These are phyloP conservation scores for Marmota monax DNA, from an alignment of 2,113 vertebrate genomes.

Conservation along the genomic window DNA sequence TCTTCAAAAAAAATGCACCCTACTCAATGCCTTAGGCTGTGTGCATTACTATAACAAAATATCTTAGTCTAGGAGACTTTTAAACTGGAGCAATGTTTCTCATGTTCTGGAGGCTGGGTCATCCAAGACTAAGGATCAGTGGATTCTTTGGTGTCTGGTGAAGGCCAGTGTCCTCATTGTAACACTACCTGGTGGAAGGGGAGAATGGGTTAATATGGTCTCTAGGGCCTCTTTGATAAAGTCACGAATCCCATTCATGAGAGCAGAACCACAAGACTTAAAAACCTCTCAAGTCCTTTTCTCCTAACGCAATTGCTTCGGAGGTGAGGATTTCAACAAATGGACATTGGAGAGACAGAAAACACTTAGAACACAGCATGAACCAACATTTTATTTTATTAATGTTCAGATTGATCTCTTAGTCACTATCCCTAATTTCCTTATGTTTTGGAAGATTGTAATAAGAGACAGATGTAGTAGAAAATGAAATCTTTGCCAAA, in stretches of 20 bases:
- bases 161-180: not conserved
- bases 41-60: not conserved
- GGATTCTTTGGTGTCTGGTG: no score
- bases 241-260: not conserved
- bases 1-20: not conserved
- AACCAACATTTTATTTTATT: not conserved
- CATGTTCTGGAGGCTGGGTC: not conserved
- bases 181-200: not conserved
- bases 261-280: not conserved
- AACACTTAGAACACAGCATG: not conserved
- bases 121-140: not conserved
- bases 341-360: no score
- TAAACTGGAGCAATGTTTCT: not conserved
- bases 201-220: no score
- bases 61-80: no score
- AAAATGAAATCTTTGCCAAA: not conserved
- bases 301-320: not conserved
- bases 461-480: not conserved
- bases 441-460: not conserved
- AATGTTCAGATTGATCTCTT: not conserved
- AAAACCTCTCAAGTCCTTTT: not conserved
- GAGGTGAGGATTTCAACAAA: not conserved
- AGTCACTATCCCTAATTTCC: not conserved
- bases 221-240: not conserved
- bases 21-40: not conserved